Conservation (phyloP, 64 coral and sea anemone species). For the Montipora foliosa region DNA sequence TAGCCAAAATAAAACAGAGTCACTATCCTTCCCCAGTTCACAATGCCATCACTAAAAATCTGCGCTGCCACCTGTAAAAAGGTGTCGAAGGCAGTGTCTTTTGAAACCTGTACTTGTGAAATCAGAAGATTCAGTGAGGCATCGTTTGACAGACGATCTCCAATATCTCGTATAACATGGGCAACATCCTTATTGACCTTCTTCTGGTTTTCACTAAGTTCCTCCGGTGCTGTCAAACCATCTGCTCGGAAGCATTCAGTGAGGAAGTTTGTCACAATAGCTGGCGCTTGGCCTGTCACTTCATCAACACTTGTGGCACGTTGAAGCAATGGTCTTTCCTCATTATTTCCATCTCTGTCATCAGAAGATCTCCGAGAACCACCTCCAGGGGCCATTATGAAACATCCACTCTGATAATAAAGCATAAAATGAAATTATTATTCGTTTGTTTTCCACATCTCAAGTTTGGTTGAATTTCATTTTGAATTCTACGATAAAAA, state of each 20-base stretch:
- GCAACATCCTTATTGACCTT: slow-evolving; percentile 88
- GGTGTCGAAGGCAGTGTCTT: slow-evolving; percentile 95
- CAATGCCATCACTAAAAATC: slow-evolving; percentile 89
- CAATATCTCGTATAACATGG: slow-evolving; percentile 87
- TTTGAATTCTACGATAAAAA: too few species aligned
- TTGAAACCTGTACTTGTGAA: slow-evolving; percentile 76
- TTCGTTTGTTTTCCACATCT: too few species aligned
- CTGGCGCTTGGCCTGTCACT: slow-evolving; percentile 89
- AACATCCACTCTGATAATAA: not conserved
- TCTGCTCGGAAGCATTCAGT: slow-evolving; percentile 79
- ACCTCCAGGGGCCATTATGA: slow-evolving; percentile 80
- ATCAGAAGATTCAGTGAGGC: slow-evolving; percentile 73
- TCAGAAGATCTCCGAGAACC: slow-evolving; percentile 35
- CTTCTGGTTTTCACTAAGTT: slow-evolving; percentile 76
- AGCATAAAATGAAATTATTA: not conserved
- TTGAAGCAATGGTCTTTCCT: slow-evolving; percentile 47
- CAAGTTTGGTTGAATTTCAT: too few species aligned
- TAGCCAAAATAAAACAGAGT: slow-evolving; percentile 98
- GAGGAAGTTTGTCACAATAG: slow-evolving; percentile 81
- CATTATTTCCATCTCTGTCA: slow-evolving; percentile 43
- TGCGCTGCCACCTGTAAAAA: slow-evolving; percentile 84
- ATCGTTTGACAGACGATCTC: slow-evolving; percentile 84
- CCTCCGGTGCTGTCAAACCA: slow-evolving; percentile 72
- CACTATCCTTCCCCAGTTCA: slow-evolving; percentile 97
- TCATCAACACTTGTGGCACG: slow-evolving; percentile 85